These are phyloP conservation scores for Erebia aethiops DNA, from an alignment of 2,888 invertebrate genomes.

Conservation along the genomic window DNA sequence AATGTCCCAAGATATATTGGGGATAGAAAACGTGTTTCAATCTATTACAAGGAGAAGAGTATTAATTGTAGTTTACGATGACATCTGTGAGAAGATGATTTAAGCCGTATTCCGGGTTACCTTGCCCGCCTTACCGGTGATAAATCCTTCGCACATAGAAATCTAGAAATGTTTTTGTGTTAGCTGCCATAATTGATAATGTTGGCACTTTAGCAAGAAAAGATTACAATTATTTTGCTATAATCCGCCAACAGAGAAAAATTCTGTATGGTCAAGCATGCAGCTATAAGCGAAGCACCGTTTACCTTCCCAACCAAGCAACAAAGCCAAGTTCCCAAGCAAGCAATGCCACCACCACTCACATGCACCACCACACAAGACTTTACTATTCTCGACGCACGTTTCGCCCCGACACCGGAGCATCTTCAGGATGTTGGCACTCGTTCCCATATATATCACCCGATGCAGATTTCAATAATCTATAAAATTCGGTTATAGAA, in stretches of 20 bases:
- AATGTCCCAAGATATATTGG: constrained; percentile 26
- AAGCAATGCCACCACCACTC: too few relatives aligned
- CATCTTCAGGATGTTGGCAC: too few relatives aligned
- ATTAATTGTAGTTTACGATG: constrained; percentile 45
- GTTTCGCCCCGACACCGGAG: too few relatives aligned
- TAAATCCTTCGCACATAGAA: constrained; percentile 32
- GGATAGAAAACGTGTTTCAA: constrained; percentile 33
- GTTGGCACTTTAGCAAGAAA: too few relatives aligned
- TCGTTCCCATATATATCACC: constrained; percentile 4
- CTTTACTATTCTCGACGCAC: too few relatives aligned
- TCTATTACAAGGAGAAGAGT: constrained; percentile 36
- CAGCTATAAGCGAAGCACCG: too few relatives aligned
- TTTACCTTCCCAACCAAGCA: too few relatives aligned
- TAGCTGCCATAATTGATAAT: constrained; percentile 22
- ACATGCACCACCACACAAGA: too few relatives aligned
- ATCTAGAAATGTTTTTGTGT: constrained; percentile 23
- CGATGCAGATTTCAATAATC: neutral
- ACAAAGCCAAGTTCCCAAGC: too few relatives aligned
- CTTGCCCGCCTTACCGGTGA: constrained; percentile 26
- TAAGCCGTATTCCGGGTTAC: constrained; percentile 43
- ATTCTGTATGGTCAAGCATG: too few relatives aligned
- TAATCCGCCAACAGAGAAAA: too few relatives aligned
- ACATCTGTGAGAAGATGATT: constrained; percentile 41
- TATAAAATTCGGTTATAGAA: neutral
- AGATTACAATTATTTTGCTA: too few relatives aligned